Percentiles rank a stretch among this genome's conserved stretches.
Conservation (phyloP, 2,888 invertebrate genomes). For the Meganola albula region DNA sequence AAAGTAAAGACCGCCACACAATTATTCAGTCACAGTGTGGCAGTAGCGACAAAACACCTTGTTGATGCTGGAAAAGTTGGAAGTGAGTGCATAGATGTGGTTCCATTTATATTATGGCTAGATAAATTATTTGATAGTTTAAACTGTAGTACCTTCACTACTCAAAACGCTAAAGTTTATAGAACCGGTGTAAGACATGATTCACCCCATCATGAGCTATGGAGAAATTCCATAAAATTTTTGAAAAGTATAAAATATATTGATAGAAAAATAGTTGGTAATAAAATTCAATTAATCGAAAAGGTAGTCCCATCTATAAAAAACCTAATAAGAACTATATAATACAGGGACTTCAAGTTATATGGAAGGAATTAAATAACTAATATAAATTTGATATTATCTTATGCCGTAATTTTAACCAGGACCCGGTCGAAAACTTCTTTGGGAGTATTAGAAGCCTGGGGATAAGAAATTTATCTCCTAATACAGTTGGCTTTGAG, state of each 20-base stretch:
- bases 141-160: conserved; percentile 4
- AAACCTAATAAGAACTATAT: conserved; percentile 4
- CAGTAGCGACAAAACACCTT: conserved; percentile 17
- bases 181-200: conserved; percentile 3
- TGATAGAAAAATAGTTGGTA: background rate
- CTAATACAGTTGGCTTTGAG: conserved; percentile 22
- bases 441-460: conserved; percentile 30
- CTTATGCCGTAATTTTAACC: conserved; percentile 24
- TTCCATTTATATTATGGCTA: conserved; percentile 1
- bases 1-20: conserved; percentile 25
- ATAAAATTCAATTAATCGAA: conserved; percentile 4
- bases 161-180: conserved; percentile 8
- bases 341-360: conserved; percentile 5
- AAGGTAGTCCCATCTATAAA: conserved; percentile 4
- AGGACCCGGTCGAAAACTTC: conserved; percentile 29
- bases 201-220: conserved; percentile 7
- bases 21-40: conserved; percentile 30
- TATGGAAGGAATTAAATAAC: conserved; percentile 5
- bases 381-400: conserved; percentile 6
- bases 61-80: conserved; percentile 4
- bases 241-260: conserved; percentile 6
- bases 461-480: conserved; percentile 21
- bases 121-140: conserved; percentile 9
- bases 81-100: conserved; percentile 3
- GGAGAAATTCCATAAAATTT: conserved; percentile 7